phyloP scores from a whole-genome alignment of 2,888 invertebrate species.

The Acanthacorydalis orientalis region DNA sequence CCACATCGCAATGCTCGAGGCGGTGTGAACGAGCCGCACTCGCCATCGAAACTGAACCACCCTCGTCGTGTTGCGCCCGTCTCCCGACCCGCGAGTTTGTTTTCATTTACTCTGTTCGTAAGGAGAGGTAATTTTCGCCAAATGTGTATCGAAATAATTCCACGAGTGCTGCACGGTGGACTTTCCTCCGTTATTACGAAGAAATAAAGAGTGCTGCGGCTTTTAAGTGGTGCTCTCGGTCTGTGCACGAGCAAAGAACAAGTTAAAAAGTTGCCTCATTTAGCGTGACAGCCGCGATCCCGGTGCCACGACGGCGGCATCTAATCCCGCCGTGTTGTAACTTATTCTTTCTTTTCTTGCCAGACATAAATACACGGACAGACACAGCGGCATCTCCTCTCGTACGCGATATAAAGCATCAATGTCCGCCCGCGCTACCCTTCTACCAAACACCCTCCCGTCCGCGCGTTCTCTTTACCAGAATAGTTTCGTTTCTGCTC shows the following conservation, averaged over 20 bases:
- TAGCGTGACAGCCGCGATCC: conserved; percentile 1
- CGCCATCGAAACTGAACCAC: conserved; percentile 1
- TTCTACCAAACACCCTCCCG: too few relatives aligned
- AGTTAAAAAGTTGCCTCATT: conserved; percentile 2
- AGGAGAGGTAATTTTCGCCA: too few relatives aligned
- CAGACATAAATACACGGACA: conserved; percentile 22
- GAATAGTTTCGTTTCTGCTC: conserved; percentile 7
- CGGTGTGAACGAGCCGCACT: conserved; percentile 7
- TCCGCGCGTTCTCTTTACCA: neutral
- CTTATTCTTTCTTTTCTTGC: conserved; percentile 22
- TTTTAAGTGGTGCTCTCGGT: too few relatives aligned
- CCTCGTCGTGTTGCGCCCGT: conserved; percentile 7
- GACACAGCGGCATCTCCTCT: neutral
- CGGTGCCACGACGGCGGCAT: conserved; percentile 11
- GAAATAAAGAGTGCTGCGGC: too few relatives aligned
- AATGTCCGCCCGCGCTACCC: too few relatives aligned
- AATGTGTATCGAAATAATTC: too few relatives aligned
- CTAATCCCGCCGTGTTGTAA: conserved; percentile 24
- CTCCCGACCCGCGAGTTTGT: neutral
- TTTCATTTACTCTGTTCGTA: neutral
- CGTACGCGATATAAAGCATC: neutral
- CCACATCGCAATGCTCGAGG: conserved; percentile 4
- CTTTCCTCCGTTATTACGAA: too few relatives aligned
- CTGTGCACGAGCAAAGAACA: too few relatives aligned
- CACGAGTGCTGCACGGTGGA: too few relatives aligned